Evolutionary conservation across 1,140 invertebrate genomes (phyloP), one percentile per base, ranked within the genome.

Genomic region (Dreissena rostriformis): DNA sequence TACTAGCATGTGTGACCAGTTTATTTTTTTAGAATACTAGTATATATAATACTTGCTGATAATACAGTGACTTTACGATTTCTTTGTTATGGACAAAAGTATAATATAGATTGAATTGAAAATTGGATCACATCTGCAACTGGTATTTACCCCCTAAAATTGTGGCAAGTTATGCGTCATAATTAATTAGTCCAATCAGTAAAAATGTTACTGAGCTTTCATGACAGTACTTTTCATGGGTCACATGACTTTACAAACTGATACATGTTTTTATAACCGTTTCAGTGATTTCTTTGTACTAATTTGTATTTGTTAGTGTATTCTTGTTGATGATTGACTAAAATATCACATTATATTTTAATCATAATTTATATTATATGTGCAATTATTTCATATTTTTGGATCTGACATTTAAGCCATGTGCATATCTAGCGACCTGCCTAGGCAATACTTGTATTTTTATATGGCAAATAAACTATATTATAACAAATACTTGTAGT

Each of bases 391-490:
- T 53, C 57, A 63, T 76, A 63, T 76, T 52, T 74, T 57, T 39
- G 66, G 77, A 79, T 79, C 66, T 70, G 77, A 79, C 22, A 66
- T 29, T 39, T 79, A 79, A 79, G 67, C 77, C 53, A 79, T 79
- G 68, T 79, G 77, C 77, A 79, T 79, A 79, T 79, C 51, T 79
- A 79, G 68, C 67, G 66, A 55, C 77, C 24, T 79, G 77, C 77
- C 70, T 70, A 79, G 77, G 77, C 70, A 66, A 79, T 67, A 78
- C 65, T 70, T 68, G 57, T 68, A 68, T 79, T 79, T 79, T 79
- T 79, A 79, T 79, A 79, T 79, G 66, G 77, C 67, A 79, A 79
- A 79, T 65, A 63, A 79, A 79, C 28, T 68, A 79, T 68, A 79
- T 70, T 61, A 61, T n/a, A 11, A 39, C 2, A 39, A 39, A 39